These are phyloP conservation scores for Pyrgilauda ruficollis DNA, from an alignment of 2,113 vertebrate genomes.

Conservation along the genomic window DNA sequence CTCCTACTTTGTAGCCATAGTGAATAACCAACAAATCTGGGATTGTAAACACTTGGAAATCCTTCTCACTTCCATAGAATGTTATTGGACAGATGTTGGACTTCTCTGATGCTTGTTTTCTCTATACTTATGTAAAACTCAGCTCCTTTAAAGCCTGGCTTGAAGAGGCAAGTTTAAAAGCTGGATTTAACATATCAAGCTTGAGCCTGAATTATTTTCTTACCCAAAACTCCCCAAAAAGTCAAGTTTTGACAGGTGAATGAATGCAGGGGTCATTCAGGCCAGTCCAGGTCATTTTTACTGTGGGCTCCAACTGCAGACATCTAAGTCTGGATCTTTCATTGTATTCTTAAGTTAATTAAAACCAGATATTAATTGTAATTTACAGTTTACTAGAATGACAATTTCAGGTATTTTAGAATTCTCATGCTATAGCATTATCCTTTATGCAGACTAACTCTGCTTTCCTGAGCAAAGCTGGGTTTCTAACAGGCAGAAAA, in stretches of 20 bases:
- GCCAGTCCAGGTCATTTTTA: not conserved
- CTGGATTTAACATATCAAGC: not conserved
- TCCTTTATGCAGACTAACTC: not conserved
- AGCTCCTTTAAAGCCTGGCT: not conserved
- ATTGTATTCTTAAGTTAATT: not conserved
- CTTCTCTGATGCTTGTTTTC: not conserved
- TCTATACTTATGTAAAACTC: not conserved
- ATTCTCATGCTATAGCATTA: not conserved
- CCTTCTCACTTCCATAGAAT: not conserved
- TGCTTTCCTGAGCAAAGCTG: not conserved
- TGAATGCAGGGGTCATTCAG: not conserved
- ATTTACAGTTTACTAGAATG: not conserved
- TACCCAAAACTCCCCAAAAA: not conserved
- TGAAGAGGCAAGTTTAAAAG: not conserved
- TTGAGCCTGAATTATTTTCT: not conserved
- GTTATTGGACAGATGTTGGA: not conserved
- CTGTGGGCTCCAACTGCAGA: rapidly evolving
- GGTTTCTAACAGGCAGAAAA: not conserved
- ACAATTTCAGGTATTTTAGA: not conserved
- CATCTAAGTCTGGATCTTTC: not conserved
- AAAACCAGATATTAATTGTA: not conserved
- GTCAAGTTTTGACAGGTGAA: not conserved
- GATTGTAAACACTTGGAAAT: not conserved
- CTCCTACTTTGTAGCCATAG: not conserved
- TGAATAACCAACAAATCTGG: not conserved